Base-by-base conservation (phyloP, 1,140 invertebrate species). In the Drosophila kohkoa region DNA sequence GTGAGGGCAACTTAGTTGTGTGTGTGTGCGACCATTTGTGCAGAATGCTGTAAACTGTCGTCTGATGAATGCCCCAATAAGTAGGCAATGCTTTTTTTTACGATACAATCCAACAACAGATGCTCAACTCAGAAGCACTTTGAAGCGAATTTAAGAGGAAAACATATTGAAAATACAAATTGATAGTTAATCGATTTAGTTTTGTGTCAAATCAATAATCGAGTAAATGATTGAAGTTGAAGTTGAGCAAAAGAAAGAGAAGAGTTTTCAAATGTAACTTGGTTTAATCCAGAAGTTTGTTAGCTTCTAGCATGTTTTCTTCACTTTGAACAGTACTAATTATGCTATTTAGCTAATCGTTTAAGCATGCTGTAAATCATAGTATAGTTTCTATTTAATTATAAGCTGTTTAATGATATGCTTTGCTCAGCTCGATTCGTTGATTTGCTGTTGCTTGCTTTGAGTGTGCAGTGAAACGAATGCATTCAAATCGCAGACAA, bases 21-120 rank as follows among this genome's bases (percentile, higher is more conserved):
- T 52, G 60, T 48, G 41, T 16, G 35, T 38, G 45, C 46, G 48
- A 5, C 48, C 66, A 63, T 81, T 62, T 49, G 48, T 60, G 52
- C 70, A 55, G 58, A 64, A 68, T 81, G 75, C 51, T 81, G 62
- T 54, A 79, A 75, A 79, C 45, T 67, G 46, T 54, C 58, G 11
- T 32, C 13, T 75, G 75, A 82, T 51, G 69, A 70, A 72, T 79
- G 57, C 64, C 49, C 66, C 54, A 72, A 86, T 86, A 81, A 81
- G 69, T 77, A 57, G 66, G 57, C 62, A 74, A 73, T 63, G 15
- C 10, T 49, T 71, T 57, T 45, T 60, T 62, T 55, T 78, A 57
- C 20, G 43, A 8, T 78, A 57, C 20, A 25, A 4, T 32, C 16
- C 52, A 15, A 1, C 20, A 75, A 5, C 49, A 70, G 51, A 35